phyloP scores from a whole-genome alignment of 2,888 invertebrate genomes.

The Aleiodes testaceus region DNA sequence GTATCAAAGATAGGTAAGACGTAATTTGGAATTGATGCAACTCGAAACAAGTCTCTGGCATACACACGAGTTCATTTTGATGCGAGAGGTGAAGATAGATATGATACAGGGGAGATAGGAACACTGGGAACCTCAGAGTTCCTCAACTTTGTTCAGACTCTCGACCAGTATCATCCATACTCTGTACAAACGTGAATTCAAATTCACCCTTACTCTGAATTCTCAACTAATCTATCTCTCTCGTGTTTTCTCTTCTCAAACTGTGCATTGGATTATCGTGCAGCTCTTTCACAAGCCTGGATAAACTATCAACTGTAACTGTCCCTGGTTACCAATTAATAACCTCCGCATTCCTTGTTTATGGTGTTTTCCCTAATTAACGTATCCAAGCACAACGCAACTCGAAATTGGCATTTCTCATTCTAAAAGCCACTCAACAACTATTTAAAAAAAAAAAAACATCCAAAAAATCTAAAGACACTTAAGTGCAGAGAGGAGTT shows the following conservation, averaged over 20 bases:
- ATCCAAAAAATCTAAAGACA: conserved; percentile 23
- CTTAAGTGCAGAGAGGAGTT: background rate
- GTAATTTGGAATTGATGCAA: background rate
- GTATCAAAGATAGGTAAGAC: conserved; percentile 5
- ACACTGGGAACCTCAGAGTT: conserved; percentile 6
- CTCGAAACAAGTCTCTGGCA: conserved; percentile 17
- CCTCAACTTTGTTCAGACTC: conserved; percentile 16
- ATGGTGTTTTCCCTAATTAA: conserved; percentile 29
- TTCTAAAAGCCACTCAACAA: conserved; percentile 27
- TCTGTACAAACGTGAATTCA: conserved; percentile 26
- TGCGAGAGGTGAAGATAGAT: background rate
- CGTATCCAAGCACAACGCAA: conserved; percentile 26
- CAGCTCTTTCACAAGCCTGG: conserved; percentile 5
- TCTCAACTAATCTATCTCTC: conserved; percentile 4
- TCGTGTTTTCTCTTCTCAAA: conserved; percentile 6
- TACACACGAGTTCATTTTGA: conserved; percentile 2
- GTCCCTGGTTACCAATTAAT: conserved; percentile 59
- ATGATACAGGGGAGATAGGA: background rate
- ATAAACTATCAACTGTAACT: conserved; percentile 47
- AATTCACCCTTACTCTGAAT: conserved; percentile 33
- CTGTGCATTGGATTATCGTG: conserved; percentile 5
- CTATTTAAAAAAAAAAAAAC: conserved; percentile 27
- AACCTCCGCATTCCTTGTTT: conserved; percentile 49
- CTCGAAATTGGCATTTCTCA: background rate
- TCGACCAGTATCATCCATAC: conserved; percentile 16